Percentiles rank a stretch among this genome's conserved stretches.
These are phyloP conservation scores for Psophia crepitans DNA, from an alignment of 2,113 vertebrate species.

Conservation along the genomic window DNA sequence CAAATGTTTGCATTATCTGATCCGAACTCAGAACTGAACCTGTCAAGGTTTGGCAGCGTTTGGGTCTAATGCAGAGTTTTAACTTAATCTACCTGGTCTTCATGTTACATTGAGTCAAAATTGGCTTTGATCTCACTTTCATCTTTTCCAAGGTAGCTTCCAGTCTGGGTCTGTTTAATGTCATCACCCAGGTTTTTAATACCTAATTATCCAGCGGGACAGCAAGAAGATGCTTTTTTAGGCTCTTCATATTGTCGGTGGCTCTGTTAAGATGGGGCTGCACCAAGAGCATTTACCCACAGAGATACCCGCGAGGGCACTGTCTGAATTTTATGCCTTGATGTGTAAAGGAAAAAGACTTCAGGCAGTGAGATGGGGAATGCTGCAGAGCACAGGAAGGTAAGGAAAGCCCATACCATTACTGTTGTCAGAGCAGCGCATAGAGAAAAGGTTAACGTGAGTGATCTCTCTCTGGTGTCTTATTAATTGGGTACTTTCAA, in stretches of 20 bases:
- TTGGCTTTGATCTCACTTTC: background rate
- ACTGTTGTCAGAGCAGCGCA: background rate
- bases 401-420: background rate
- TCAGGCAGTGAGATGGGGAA: background rate
- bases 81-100: background rate
- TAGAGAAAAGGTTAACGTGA: background rate
- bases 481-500: background rate
- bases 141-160: background rate
- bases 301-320: accelerated
- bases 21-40: background rate
- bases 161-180: background rate
- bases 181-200: background rate
- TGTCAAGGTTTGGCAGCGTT: background rate
- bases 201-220: background rate
- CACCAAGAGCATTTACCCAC: background rate
- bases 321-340: background rate
- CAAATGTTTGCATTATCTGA: background rate
- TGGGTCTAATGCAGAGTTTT: background rate
- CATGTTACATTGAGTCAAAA: background rate
- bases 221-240: background rate
- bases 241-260: background rate
- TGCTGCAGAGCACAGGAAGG: background rate
- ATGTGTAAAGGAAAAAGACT: background rate
- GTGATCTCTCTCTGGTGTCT: background rate
- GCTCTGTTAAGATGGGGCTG: background rate